Evolutionary conservation across 2,797 vertebrate genomes (phyloP).

Genomic region (Eleutherodactylus coqui): DNA sequence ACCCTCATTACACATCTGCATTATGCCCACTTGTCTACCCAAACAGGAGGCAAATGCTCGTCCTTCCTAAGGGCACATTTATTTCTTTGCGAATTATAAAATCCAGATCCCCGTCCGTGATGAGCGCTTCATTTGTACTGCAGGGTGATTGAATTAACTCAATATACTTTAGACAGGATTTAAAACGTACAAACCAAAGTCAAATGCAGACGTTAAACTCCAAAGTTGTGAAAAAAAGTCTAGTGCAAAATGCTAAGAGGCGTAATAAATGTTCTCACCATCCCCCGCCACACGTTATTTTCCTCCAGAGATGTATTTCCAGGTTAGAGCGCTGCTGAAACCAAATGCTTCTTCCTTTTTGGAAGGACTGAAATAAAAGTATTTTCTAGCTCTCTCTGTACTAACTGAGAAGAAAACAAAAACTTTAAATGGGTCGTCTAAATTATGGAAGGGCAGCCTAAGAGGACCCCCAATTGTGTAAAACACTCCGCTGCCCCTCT

Average conservation of each 20-base stretch:
- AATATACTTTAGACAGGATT: slow-evolving; percentile 54
- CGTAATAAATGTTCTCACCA: slow-evolving; percentile 42
- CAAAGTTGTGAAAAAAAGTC: slow-evolving; percentile 24
- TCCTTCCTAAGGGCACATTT: slow-evolving; percentile 43
- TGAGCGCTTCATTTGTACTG: slow-evolving; percentile 11
- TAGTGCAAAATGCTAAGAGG: slow-evolving; percentile 42
- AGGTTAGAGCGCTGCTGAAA: slow-evolving; percentile 21
- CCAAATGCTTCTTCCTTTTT: slow-evolving; percentile 34
- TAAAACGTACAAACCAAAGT: slow-evolving; percentile 53
- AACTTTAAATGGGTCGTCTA: no score
- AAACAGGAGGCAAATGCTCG: slow-evolving; percentile 51
- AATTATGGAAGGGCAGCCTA: no score
- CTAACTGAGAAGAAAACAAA: background rate
- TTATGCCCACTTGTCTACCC: slow-evolving; percentile 25
- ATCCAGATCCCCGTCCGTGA: slow-evolving; percentile 1
- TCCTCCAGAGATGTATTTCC: slow-evolving; percentile 55
- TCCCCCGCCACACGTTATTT: slow-evolving; percentile 34
- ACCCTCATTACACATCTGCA: slow-evolving; percentile 41
- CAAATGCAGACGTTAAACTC: slow-evolving; percentile 40
- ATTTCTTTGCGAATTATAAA: background rate
- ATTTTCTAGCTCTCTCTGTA: background rate
- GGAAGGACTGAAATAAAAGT: slow-evolving; percentile 21
- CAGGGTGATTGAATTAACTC: slow-evolving; percentile 41
- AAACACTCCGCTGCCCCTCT: no score
- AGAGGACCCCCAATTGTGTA: no score